Base-by-base conservation (phyloP, 2,888 invertebrate species). In the Agrilus biguttatus region DNA sequence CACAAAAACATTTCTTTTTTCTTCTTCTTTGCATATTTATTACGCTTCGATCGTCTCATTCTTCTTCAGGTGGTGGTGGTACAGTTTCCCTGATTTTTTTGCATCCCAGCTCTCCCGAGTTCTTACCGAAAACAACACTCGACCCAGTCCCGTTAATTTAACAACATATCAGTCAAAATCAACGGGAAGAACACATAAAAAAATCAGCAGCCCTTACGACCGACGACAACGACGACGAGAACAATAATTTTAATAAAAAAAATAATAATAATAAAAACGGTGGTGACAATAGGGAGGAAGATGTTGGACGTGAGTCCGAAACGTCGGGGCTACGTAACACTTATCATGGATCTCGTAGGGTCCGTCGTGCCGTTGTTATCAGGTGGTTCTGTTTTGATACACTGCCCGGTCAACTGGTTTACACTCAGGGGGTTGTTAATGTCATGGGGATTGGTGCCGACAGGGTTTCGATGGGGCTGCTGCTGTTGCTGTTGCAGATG, bases 401-500 rank as follows among this genome's bases (percentile, higher is more conserved):
- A 67, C 60, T 83, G 82, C 54, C 85, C 85, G 47, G 88, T 89
- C 53, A 91, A 71, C 68, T 90, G 89, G 58, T 89, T 89, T 45
- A 91, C 88, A 65, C 87, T 89, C 36, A 91, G 72, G 44, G 91
- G 91, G 72, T 91, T 90, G 71, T 91, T 91, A 51, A 86, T 82
- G 70, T 91, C 90, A 55, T 88, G 81, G 36, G 90, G 90, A 69
- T 90, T 90, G 38, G 89, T 88, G 46, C 90, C 90, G 44, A 90
- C 88, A 36, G 90, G 90, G 65, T 86, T 78, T 50, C 89, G 73
- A 51, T 72, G 71, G 42, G 71, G 69, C 44, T 56, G 66, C 55
- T 55, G 67, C 55, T 64, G 63, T 52, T 61, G 52, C 56, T 61
- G 47, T 41, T 67, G 65, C 39, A 72, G 71, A 42, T 58, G 66